These are phyloP conservation scores for Camponotus floridanus DNA, from an alignment of 1,140 invertebrate species.

Conservation along the genomic window DNA sequence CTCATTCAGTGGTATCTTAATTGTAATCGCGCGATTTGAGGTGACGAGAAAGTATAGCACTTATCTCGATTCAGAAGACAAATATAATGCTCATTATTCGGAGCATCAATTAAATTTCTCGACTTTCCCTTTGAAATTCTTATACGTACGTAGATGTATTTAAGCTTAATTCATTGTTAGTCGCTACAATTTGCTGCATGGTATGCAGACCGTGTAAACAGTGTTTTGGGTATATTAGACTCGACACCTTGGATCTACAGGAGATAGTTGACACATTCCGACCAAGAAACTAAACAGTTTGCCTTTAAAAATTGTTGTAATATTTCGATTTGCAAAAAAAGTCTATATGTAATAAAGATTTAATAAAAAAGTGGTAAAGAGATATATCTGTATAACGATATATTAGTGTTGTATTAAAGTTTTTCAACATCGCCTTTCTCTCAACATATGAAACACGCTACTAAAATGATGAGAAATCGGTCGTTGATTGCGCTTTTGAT, in stretches of 20 bases:
- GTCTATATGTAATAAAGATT: background rate
- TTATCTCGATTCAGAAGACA: conserved; percentile 37
- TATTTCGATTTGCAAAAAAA: background rate
- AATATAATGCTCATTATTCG: conserved; percentile 56
- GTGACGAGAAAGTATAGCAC: conserved; percentile 56
- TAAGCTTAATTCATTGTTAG: background rate
- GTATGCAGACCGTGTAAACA: conserved; percentile 64
- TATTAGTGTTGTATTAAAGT: background rate
- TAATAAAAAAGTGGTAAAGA: background rate
- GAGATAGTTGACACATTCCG: conserved; percentile 35
- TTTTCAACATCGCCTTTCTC: background rate
- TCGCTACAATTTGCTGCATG: conserved; percentile 31
- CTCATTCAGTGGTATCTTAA: conserved; percentile 10
- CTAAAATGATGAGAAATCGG: background rate
- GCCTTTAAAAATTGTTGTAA: background rate
- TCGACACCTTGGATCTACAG: background rate
- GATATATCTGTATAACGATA: background rate
- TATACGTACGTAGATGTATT: background rate
- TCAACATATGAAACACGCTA: background rate
- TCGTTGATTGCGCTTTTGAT: conserved; percentile 39
- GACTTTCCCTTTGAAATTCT: conserved; percentile 51
- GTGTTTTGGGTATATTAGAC: conserved; percentile 58
- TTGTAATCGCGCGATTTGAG: conserved; percentile 16
- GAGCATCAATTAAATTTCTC: conserved; percentile 56
- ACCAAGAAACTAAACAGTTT: background rate